phyloP scores from a whole-genome alignment of 1,140 invertebrate genomes.

The Holotrichia oblita region DNA sequence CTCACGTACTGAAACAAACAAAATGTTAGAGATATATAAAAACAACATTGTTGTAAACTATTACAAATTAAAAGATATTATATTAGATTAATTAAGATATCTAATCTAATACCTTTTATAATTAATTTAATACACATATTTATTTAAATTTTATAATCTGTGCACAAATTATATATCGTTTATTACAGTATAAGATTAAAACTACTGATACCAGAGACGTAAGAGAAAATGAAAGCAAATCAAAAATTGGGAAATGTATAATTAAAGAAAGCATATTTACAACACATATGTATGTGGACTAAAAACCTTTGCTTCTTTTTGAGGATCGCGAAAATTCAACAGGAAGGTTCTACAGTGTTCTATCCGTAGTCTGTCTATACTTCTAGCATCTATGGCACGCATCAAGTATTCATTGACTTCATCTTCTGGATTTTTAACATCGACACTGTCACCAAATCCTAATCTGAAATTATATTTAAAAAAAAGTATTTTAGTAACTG shows the following conservation, averaged over 20 bases:
- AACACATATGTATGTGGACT: slow-evolving; percentile 39
- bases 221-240: not conserved
- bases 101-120: too few species aligned
- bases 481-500: not conserved
- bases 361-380: slow-evolving; percentile 84
- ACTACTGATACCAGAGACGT: not conserved
- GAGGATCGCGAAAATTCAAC: slow-evolving; percentile 80
- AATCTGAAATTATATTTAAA: slow-evolving; percentile 62
- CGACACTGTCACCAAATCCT: slow-evolving; percentile 69
- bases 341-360: slow-evolving; percentile 86
- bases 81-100: not conserved
- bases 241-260: slow-evolving; percentile 27
- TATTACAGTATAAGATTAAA: not conserved
- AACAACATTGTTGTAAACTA: not conserved
- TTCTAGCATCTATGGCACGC: slow-evolving; percentile 92
- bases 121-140: too few species aligned
- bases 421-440: slow-evolving; percentile 82
- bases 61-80: not conserved
- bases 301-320: slow-evolving; percentile 81
- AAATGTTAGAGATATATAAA: not conserved
- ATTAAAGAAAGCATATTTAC: slow-evolving; percentile 41
- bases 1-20: slow-evolving; percentile 73
- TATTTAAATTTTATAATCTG: too few species aligned
- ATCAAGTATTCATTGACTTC: slow-evolving; percentile 95
- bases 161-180: too few species aligned